Conservation (phyloP, 2,888 invertebrate genomes). For the Campoletis raptor region DNA sequence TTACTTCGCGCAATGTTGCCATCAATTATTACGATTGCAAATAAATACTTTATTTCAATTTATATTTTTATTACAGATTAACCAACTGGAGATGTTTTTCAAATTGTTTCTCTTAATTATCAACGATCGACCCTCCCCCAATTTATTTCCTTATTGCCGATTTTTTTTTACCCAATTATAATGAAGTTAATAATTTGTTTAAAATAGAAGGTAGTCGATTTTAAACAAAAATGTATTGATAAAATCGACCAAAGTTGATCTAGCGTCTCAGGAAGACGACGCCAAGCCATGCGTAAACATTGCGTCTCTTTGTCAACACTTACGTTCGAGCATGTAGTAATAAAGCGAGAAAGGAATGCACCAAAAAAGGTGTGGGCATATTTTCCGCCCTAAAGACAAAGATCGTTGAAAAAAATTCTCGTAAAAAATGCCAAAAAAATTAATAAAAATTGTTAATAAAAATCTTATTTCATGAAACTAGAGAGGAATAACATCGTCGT, state of each 20-base stretch:
- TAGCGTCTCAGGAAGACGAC: background rate
- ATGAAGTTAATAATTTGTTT: background rate
- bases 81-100: no score
- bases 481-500: background rate
- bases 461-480: background rate
- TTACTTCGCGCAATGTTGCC: background rate
- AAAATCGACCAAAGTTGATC: background rate
- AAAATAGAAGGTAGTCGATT: background rate
- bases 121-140: no score
- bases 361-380: no score
- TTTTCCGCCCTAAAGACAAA: background rate
- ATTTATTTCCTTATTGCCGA: no score
- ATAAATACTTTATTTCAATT: background rate
- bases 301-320: conserved; percentile 1
- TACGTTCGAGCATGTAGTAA: no score
- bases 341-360: no score
- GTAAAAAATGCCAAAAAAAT: background rate
- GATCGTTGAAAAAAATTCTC: background rate
- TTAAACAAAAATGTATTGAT: background rate
- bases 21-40: background rate
- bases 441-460: background rate
- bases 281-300: background rate
- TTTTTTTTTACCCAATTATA: no score
- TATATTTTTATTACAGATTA: background rate
- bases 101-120: no score